These are phyloP conservation scores for Pherbina coryleti DNA, from an alignment of 2,888 invertebrate species.

Conservation along the genomic window DNA sequence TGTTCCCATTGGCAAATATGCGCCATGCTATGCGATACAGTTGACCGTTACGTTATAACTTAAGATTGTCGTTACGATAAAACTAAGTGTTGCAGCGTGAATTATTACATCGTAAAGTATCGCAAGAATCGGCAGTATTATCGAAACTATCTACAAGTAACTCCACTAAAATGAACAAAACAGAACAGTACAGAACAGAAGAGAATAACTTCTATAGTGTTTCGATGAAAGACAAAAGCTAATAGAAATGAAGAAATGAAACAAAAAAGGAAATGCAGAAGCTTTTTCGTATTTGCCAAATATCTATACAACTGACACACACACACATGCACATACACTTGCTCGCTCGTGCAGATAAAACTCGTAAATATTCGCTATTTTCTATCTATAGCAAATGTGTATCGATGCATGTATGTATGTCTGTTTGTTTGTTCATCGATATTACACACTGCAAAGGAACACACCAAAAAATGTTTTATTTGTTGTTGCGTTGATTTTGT, in stretches of 20 bases:
- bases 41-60: conserved; percentile 9
- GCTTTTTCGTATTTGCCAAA: background rate
- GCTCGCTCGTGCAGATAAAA: too few relatives aligned
- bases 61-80: conserved; percentile 19
- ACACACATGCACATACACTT: background rate
- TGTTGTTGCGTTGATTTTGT: too few relatives aligned
- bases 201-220: background rate
- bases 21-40: background rate
- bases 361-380: too few relatives aligned
- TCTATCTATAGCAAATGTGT: too few relatives aligned
- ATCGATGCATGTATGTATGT: too few relatives aligned
- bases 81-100: background rate
- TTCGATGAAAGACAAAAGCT: background rate
- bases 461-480: too few relatives aligned
- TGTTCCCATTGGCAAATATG: background rate
- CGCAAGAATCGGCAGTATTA: background rate
- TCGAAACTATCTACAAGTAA: background rate
- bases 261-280: background rate
- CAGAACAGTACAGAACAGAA: background rate
- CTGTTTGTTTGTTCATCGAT: background rate
- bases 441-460: background rate
- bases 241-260: background rate
- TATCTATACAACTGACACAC: background rate
- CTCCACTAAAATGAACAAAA: too few relatives aligned
- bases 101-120: background rate